phyloP scores from a whole-genome alignment of 2,888 invertebrate genomes.

The Perdita meconis region DNA sequence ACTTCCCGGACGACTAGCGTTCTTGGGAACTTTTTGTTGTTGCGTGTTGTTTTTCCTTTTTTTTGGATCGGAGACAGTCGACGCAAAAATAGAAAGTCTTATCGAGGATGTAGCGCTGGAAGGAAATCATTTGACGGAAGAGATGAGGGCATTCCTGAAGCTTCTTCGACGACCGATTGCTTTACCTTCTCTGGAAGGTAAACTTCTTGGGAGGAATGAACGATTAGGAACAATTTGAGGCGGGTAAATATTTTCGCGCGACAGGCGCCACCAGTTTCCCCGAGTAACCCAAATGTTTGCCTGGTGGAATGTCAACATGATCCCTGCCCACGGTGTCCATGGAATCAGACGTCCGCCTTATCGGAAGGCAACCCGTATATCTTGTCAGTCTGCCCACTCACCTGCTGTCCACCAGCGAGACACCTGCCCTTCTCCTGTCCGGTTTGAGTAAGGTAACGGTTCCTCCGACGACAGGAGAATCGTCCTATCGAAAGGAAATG shows the following conservation, averaged over 20 bases:
- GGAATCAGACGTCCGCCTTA: conserved; percentile 30
- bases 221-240: no score
- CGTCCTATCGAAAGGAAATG: conserved; percentile 13
- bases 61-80: background rate
- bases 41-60: background rate
- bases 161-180: no score
- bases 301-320: conserved; percentile 20
- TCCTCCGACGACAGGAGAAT: conserved; percentile 11
- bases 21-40: background rate
- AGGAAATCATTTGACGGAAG: background rate
- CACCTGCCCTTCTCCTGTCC: conserved; percentile 53
- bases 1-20: no score
- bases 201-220: no score
- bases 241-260: no score
- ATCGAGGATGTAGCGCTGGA: background rate
- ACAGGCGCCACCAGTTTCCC: background rate
- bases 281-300: background rate
- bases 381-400: conserved; percentile 30
- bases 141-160: no score
- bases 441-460: conserved; percentile 65
- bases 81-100: background rate
- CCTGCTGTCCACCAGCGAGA: conserved; percentile 37
- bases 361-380: conserved; percentile 43
- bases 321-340: conserved; percentile 17
- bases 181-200: no score